Evolutionary conservation across 2,888 invertebrate species (phyloP).

Genomic region (Argyresthia goedartella): DNA sequence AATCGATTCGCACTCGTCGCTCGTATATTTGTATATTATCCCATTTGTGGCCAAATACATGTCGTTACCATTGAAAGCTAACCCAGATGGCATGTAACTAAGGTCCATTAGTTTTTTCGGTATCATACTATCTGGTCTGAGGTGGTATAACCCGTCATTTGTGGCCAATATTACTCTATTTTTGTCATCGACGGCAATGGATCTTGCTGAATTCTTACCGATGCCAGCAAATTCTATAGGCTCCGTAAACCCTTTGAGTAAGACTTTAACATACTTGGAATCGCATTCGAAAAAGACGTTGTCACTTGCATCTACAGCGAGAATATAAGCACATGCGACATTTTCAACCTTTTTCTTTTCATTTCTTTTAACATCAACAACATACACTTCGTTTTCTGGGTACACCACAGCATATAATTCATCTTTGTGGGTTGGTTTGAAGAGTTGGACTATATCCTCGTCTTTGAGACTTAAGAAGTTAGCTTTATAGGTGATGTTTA

Average conservation of each 20-base stretch:
- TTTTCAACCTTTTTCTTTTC: conserved; percentile 41
- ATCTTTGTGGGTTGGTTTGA: conserved; percentile 34
- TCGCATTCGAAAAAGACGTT: conserved; percentile 59
- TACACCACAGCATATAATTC: conserved; percentile 44
- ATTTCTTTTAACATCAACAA: conserved; percentile 35
- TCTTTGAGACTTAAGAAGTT: conserved; percentile 42
- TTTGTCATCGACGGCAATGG: conserved; percentile 32
- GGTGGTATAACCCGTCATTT: conserved; percentile 50
- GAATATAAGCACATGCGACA: conserved; percentile 50
- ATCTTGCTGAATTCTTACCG: conserved; percentile 46
- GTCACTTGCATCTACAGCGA: conserved; percentile 45
- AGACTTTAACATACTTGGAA: conserved; percentile 53
- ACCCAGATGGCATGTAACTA: conserved; percentile 45
- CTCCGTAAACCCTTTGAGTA: conserved; percentile 50
- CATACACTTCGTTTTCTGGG: conserved; percentile 48
- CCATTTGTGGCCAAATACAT: conserved; percentile 45
- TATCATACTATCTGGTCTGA: conserved; percentile 42
- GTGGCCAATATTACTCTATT: conserved; percentile 41
- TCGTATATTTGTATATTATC: conserved; percentile 44
- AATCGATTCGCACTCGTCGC: conserved; percentile 18
- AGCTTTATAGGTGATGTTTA: conserved; percentile 40
- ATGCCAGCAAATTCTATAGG: conserved; percentile 56
- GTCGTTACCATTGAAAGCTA: conserved; percentile 32
- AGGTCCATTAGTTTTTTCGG: conserved; percentile 53
- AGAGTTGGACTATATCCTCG: conserved; percentile 54